These are phyloP conservation scores for Dunckerocampus dactyliophorus DNA, from an alignment of 2,113 vertebrate genomes.

Conservation along the genomic window DNA sequence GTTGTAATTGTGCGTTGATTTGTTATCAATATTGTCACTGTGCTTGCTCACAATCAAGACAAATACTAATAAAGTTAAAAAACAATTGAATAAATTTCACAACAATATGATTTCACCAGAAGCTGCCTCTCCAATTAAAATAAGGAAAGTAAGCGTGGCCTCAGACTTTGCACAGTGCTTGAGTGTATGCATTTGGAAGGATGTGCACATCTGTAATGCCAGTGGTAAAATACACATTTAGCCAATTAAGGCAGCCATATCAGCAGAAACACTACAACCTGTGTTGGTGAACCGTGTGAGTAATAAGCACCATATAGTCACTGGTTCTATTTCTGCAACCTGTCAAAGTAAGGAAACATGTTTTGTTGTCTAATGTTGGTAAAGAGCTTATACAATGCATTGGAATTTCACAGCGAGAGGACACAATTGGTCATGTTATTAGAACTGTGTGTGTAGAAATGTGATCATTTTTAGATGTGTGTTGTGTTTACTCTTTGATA, in stretches of 20 bases:
- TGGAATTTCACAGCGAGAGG: constrained; percentile 23
- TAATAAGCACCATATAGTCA: constrained; percentile 33
- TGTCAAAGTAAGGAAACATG: constrained; percentile 9
- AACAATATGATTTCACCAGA: too few species aligned
- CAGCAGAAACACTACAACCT: constrained; percentile 29
- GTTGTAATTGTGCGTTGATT: too few species aligned
- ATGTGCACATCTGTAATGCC: constrained; percentile 17
- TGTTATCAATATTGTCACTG: too few species aligned
- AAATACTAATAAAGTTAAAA: too few species aligned
- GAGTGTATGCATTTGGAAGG: constrained; percentile 1
- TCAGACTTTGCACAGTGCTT: too few species aligned
- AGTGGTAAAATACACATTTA: constrained; percentile 18
- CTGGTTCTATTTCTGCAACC: constrained; percentile 23
- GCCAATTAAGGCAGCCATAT: constrained; percentile 32
- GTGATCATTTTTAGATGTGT: background rate
- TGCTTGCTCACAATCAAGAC: too few species aligned
- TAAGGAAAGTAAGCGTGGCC: too few species aligned
- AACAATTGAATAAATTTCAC: too few species aligned
- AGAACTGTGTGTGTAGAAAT: background rate
- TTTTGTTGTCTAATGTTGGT: constrained; percentile 24
- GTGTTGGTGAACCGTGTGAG: constrained; percentile 17
- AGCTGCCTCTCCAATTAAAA: too few species aligned
- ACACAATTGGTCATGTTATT: constrained; percentile 9
- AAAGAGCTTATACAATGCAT: background rate
- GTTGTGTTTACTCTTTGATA: too few species aligned